These are phyloP conservation scores for Eleutherodactylus coqui DNA, from an alignment of 2,797 vertebrate genomes.

Conservation along the genomic window DNA sequence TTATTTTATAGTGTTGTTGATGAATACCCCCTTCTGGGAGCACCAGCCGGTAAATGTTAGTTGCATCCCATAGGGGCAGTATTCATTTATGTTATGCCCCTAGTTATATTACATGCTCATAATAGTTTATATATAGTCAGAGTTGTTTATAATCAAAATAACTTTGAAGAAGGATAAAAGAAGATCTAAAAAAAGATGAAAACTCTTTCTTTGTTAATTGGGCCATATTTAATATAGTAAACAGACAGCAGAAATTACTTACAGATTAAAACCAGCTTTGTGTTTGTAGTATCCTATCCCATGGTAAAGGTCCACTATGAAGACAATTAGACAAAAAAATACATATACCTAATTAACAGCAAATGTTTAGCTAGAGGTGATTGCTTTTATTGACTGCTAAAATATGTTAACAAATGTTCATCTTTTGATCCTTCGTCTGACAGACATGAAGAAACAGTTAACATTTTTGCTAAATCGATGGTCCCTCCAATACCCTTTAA, in stretches of 20 bases:
- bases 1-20: no score
- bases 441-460: slow-evolving; percentile 56
- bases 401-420: slow-evolving; percentile 61
- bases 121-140: neutral
- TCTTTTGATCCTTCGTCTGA: slow-evolving; percentile 56
- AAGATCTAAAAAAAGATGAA: slow-evolving; percentile 25
- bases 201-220: slow-evolving; percentile 37
- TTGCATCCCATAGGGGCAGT: neutral
- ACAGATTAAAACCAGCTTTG: slow-evolving; percentile 24
- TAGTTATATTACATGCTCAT: neutral
- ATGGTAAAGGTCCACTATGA: neutral
- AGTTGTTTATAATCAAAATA: slow-evolving; percentile 17
- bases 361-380: slow-evolving; percentile 59
- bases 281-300: slow-evolving; percentile 11
- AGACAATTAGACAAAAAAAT: slow-evolving; percentile 38
- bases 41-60: no score
- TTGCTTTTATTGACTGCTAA: slow-evolving; percentile 57
- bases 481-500: slow-evolving; percentile 49
- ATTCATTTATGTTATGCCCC: neutral
- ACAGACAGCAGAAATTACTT: slow-evolving; percentile 40
- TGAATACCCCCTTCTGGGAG: no score
- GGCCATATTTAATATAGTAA: slow-evolving; percentile 16
- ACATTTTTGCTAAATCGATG: slow-evolving; percentile 59
- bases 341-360: slow-evolving; percentile 51
- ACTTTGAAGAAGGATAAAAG: slow-evolving; percentile 36